Percentiles rank a stretch among this genome's conserved stretches.
Conservation (phyloP, 2,113 vertebrate genomes). For the Regulus satrapa region DNA sequence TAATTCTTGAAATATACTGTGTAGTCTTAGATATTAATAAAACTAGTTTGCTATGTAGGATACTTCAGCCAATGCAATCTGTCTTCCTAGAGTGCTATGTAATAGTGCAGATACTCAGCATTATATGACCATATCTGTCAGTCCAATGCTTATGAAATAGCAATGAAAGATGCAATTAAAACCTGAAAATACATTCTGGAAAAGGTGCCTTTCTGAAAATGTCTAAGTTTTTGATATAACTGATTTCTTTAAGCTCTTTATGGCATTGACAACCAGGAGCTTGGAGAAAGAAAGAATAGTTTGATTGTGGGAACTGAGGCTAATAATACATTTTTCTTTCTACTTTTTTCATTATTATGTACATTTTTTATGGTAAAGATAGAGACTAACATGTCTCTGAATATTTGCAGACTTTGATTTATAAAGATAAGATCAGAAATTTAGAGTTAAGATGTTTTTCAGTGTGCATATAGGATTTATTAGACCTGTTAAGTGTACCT, state of each 20-base stretch:
- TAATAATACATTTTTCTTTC: not conserved
- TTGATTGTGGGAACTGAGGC: not conserved
- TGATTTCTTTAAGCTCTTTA: not conserved
- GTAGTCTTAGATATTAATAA: not conserved
- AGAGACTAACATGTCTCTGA: not conserved
- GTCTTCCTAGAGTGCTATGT: not conserved
- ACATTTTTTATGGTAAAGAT: not conserved
- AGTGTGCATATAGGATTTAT: not conserved
- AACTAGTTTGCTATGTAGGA: not conserved
- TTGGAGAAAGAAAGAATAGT: not conserved
- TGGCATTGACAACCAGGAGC: not conserved
- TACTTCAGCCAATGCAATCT: not conserved
- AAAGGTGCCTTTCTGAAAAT: not conserved
- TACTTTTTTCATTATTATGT: not conserved
- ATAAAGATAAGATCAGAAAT: not conserved
- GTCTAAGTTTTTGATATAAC: not conserved
- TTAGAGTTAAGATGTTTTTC: not conserved
- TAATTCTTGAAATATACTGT: not conserved
- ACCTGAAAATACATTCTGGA: not conserved
- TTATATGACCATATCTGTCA: not conserved
- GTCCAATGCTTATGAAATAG: not conserved
- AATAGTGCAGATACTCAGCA: not conserved
- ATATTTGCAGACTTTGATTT: not conserved
- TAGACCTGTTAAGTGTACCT: not conserved
- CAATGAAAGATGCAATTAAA: not conserved